Evolutionary conservation across 2,113 vertebrate species (phyloP).

Genomic region (Urocolius indicus): DNA sequence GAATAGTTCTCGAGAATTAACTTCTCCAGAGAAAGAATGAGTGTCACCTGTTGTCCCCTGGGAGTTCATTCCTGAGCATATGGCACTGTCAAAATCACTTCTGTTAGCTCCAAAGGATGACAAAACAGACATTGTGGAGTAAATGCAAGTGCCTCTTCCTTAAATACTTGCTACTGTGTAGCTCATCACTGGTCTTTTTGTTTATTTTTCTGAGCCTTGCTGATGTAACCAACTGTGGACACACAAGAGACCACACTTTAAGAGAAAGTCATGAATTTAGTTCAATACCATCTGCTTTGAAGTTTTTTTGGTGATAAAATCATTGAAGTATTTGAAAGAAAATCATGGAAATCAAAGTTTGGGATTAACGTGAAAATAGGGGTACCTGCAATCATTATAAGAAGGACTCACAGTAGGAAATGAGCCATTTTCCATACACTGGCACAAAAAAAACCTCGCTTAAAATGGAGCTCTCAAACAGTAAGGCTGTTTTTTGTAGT

Average conservation of each 20-base stretch:
- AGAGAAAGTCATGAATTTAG: rapidly evolving
- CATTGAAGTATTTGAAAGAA: background rate
- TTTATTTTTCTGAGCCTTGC: background rate
- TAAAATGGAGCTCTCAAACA: background rate
- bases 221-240: background rate
- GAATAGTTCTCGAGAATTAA: background rate
- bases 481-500: background rate
- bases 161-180: background rate
- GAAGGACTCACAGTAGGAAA: background rate
- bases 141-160: background rate
- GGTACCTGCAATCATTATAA: background rate
- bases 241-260: background rate
- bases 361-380: background rate
- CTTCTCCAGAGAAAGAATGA: background rate
- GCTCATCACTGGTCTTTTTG: background rate
- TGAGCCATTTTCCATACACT: background rate
- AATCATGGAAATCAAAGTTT: background rate
- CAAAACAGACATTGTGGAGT: background rate
- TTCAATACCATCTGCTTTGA: background rate
- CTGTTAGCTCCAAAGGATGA: background rate
- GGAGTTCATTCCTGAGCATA: background rate
- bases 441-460: background rate
- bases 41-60: background rate
- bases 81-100: background rate
- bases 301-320: background rate